These are phyloP conservation scores for Chrysodeixis includens DNA, from an alignment of 2,888 invertebrate genomes.

Conservation along the genomic window DNA sequence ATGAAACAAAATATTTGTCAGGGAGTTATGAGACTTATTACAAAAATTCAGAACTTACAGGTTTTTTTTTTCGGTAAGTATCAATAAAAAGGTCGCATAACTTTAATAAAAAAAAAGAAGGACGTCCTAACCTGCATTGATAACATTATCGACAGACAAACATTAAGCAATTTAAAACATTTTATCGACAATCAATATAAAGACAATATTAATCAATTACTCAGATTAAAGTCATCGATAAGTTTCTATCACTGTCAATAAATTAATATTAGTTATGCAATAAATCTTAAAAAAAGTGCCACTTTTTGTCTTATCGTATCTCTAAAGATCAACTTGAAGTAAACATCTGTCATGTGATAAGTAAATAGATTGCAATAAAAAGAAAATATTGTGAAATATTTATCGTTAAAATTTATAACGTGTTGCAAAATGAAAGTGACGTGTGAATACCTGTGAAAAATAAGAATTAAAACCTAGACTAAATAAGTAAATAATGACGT, in stretches of 20 bases:
- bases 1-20: background rate
- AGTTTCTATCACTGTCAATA: background rate
- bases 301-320: background rate
- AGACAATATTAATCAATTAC: background rate
- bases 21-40: too few relatives aligned
- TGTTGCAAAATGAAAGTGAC: background rate
- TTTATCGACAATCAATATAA: slow-evolving; percentile 9
- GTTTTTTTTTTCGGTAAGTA: too few relatives aligned
- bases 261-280: background rate
- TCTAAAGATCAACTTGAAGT: background rate
- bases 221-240: background rate
- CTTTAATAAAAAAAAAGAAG: background rate
- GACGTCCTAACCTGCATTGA: slow-evolving; percentile 14
- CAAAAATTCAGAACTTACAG: too few relatives aligned
- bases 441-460: slow-evolving; percentile 6
- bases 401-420: background rate
- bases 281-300: background rate
- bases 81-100: too few relatives aligned
- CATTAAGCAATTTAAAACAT: slow-evolving; percentile 9
- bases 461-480: too few relatives aligned
- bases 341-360: slow-evolving; percentile 20
- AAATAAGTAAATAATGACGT: too few relatives aligned
- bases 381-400: slow-evolving; percentile 25
- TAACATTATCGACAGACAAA: slow-evolving; percentile 17
- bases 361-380: slow-evolving; percentile 24